Percentiles rank a stretch among this genome's conserved stretches.
Conservation (phyloP, 2,888 invertebrate genomes). For the Drosophila pseudotalamancana region DNA sequence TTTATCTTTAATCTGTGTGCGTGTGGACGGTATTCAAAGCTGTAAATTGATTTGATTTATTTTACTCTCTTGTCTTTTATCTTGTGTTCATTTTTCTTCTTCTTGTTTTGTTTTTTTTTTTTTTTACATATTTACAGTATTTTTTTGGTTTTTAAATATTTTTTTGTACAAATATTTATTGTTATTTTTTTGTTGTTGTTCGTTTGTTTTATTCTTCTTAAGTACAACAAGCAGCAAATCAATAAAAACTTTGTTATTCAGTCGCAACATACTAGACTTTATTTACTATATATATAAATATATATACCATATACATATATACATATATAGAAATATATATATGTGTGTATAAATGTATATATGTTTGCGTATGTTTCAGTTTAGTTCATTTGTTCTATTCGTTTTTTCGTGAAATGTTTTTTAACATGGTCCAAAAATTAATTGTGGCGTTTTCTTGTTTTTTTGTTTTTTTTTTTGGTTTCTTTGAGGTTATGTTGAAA, state of each 20-base stretch:
- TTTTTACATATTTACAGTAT: conserved; percentile 19
- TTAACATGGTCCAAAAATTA: conserved; percentile 61
- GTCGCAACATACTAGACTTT: conserved; percentile 61
- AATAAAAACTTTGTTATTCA: conserved; percentile 73
- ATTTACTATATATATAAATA: conserved; percentile 39
- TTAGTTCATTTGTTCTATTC: conserved; percentile 32
- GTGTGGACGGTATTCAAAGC: conserved; percentile 79
- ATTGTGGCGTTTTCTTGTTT: conserved; percentile 6
- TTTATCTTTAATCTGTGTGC: conserved; percentile 70
- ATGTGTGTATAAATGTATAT: conserved; percentile 17
- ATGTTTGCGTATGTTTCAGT: conserved; percentile 23
- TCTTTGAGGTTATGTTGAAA: conserved; percentile 20
- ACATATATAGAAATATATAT: conserved; percentile 32
- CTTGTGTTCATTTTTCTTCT: conserved; percentile 49
- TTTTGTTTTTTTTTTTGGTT: not conserved
- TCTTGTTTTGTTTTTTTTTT: conserved; percentile 18
- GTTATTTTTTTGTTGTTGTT: conserved; percentile 40
- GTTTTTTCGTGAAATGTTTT: conserved; percentile 53
- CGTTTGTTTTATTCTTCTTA: conserved; percentile 63
- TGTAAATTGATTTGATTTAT: conserved; percentile 75
- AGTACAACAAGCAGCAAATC: conserved; percentile 77
- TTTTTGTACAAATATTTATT: conserved; percentile 51
- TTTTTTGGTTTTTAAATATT: conserved; percentile 23
- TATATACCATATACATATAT: conserved; percentile 33
- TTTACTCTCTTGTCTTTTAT: conserved; percentile 42